These are phyloP conservation scores for Oncorhynchus gorbuscha DNA, from an alignment of 2,113 vertebrate genomes.

Conservation along the genomic window DNA sequence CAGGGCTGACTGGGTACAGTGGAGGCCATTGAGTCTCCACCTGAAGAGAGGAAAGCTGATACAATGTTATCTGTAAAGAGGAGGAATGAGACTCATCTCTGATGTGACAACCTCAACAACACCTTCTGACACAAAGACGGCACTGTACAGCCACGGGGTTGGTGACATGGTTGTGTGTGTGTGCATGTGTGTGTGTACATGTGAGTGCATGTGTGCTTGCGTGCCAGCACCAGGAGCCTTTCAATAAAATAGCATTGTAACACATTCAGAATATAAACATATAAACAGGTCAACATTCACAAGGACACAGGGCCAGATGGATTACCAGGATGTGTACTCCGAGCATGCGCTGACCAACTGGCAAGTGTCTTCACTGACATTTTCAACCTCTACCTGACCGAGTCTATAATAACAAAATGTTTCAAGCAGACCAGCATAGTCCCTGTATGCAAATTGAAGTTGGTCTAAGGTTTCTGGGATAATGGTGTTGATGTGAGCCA, in stretches of 20 bases:
- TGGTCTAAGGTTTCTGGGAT: too few species aligned
- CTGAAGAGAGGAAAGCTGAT: slow-evolving; percentile 23
- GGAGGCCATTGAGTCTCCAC: slow-evolving; percentile 67
- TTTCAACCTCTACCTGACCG: too few species aligned
- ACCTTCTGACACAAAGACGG: slow-evolving; percentile 71
- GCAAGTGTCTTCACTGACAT: too few species aligned
- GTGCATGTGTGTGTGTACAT: slow-evolving; percentile 4
- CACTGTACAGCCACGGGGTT: slow-evolving; percentile 40
- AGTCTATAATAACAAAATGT: too few species aligned
- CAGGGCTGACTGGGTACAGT: slow-evolving; percentile 68
- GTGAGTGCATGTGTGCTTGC: not conserved
- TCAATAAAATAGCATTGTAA: not conserved
- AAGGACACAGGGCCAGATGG: too few species aligned
- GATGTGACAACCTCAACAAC: slow-evolving; percentile 75
- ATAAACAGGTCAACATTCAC: too few species aligned
- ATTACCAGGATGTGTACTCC: too few species aligned
- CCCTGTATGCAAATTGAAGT: too few species aligned
- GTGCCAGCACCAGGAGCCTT: not conserved
- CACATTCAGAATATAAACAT: not conserved
- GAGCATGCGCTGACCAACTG: too few species aligned
- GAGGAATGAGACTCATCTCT: slow-evolving; percentile 44
- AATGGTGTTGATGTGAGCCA: too few species aligned
- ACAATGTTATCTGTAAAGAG: slow-evolving; percentile 57
- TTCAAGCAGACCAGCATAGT: too few species aligned
- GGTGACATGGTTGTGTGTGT: slow-evolving; percentile 19